Conservation (phyloP, 2,797 vertebrate genomes). For the Phylloscopus collybita region DNA sequence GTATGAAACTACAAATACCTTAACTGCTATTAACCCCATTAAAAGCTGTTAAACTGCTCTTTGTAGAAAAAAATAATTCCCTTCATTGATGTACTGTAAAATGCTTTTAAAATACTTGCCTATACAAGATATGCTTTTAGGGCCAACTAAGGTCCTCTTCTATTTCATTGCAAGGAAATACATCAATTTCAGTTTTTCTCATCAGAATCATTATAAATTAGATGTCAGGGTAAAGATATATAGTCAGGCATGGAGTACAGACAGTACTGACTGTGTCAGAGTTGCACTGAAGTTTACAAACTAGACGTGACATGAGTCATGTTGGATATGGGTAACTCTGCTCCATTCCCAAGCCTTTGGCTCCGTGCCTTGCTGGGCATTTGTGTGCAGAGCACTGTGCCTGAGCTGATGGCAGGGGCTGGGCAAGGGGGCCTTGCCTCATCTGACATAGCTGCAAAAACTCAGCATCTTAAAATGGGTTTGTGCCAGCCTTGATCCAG, state of each 20-base stretch:
- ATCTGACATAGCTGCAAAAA: not conserved
- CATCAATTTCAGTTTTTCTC: not conserved
- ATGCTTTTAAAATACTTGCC: not conserved
- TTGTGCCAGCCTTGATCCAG: not conserved
- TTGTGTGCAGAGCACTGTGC: not conserved
- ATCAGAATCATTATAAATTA: not conserved
- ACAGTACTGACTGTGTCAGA: not conserved
- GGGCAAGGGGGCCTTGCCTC: not conserved
- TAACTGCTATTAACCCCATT: not conserved
- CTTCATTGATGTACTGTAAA: not conserved
- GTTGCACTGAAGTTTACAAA: not conserved
- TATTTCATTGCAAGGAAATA: not conserved
- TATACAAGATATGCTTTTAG: not conserved
- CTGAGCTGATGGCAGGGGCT: not conserved
- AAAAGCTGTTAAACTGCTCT: not conserved
- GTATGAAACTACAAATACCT: not conserved
- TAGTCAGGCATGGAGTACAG: not conserved
- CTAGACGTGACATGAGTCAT: not conserved
- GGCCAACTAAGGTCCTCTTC: not conserved
- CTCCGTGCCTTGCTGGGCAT: accelerated
- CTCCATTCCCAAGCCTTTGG: not conserved
- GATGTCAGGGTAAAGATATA: not conserved
- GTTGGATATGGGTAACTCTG: not conserved
- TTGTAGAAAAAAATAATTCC: not conserved
- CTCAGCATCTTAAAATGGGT: accelerated